Conservation (phyloP, 2,113 vertebrate genomes). For the Pelvicachromis taeniatus region DNA sequence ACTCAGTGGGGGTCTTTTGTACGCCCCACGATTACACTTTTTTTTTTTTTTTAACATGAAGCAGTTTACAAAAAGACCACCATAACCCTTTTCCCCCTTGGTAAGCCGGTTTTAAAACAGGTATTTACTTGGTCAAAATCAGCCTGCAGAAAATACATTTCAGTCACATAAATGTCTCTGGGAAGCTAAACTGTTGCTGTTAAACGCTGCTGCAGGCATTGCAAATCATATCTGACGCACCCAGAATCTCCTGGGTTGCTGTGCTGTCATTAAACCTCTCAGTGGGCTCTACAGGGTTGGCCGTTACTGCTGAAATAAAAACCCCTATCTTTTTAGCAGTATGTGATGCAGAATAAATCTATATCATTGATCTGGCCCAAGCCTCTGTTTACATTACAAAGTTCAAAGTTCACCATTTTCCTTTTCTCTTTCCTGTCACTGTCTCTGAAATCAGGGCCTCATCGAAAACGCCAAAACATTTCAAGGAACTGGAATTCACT, state of each 20-base stretch:
- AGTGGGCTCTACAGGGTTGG: background rate
- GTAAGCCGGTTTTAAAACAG: background rate
- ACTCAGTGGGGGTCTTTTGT: background rate
- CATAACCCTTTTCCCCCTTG: background rate
- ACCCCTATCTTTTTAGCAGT: background rate
- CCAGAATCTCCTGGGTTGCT: background rate
- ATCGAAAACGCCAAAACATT: background rate
- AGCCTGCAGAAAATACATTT: background rate
- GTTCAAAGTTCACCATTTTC: background rate
- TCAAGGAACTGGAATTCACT: background rate
- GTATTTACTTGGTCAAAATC: background rate
- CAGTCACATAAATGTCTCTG: background rate
- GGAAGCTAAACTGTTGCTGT: background rate
- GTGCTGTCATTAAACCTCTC: background rate
- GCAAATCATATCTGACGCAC: slow-evolving; percentile 19
- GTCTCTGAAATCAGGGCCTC: background rate
- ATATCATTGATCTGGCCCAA: background rate
- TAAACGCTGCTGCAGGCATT: background rate
- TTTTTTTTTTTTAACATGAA: background rate
- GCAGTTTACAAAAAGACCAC: background rate
- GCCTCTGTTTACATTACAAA: background rate
- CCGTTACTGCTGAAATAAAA: background rate
- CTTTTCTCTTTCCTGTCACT: background rate
- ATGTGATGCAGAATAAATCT: background rate
- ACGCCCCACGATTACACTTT: background rate